Percentiles rank a stretch among this genome's conserved stretches.
Evolutionary conservation across 2,888 invertebrate species (phyloP).

Genomic region (Cerastoderma edule): DNA sequence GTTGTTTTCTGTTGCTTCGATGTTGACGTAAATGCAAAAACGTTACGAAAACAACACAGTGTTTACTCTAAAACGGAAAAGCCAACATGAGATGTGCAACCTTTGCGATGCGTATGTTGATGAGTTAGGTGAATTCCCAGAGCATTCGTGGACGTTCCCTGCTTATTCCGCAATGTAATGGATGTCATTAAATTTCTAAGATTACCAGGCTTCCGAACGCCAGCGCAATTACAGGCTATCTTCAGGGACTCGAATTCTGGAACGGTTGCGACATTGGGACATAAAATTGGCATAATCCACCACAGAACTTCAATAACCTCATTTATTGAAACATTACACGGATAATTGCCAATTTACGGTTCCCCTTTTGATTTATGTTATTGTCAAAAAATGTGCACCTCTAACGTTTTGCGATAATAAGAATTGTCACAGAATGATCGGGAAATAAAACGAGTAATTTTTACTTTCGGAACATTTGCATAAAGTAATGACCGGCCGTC

Average conservation of each 20-base stretch:
- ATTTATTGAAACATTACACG: slow-evolving; percentile 57
- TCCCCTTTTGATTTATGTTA: slow-evolving; percentile 60
- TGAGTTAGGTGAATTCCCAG: slow-evolving; percentile 15
- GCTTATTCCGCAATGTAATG: slow-evolving; percentile 21
- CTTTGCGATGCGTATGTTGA: too few species aligned
- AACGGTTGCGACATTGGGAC: slow-evolving; percentile 31
- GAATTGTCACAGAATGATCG: slow-evolving; percentile 46
- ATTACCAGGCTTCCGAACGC: slow-evolving; percentile 23
- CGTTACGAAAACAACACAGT: too few species aligned
- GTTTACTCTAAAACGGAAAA: too few species aligned
- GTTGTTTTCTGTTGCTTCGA: too few species aligned
- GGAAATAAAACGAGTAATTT: slow-evolving; percentile 50
- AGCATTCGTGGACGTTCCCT: slow-evolving; percentile 9
- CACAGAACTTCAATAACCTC: slow-evolving; percentile 53
- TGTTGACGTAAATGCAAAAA: too few species aligned
- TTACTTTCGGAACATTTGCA: slow-evolving; percentile 59
- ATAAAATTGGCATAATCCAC: slow-evolving; percentile 45
- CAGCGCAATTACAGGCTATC: slow-evolving; percentile 22
- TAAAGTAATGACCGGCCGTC: slow-evolving; percentile 50
- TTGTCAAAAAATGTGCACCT: slow-evolving; percentile 60
- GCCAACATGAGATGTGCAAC: too few species aligned
- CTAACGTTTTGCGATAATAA: slow-evolving; percentile 49
- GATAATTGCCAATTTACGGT: slow-evolving; percentile 60
- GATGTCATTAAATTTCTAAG: slow-evolving; percentile 21
- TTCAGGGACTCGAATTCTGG: slow-evolving; percentile 22